phyloP scores from a whole-genome alignment of 35 echinoderm and acorn worm genomes.

The Heliocidaris tuberculata region DNA sequence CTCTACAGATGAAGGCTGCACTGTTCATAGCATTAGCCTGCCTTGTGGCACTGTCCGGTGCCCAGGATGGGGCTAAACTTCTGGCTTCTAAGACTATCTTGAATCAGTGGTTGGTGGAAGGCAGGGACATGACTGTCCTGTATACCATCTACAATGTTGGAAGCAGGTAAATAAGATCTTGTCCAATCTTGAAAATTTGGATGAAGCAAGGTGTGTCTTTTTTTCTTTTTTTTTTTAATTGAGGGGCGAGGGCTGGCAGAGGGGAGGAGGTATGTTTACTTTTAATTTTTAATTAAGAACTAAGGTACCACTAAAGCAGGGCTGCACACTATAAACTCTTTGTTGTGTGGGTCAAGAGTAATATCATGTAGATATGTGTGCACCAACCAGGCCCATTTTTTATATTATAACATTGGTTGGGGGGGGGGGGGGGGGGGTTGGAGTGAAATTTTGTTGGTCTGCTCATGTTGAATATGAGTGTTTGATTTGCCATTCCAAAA shows the following conservation, averaged over 20 bases:
- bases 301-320: not conserved
- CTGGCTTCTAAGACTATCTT: slow-evolving; percentile 92
- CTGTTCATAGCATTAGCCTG: slow-evolving; percentile 62
- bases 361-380: no score
- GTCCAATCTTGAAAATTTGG: no score
- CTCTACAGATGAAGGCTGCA: slow-evolving; percentile 78
- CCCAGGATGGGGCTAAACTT: slow-evolving; percentile 89
- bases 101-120: slow-evolving; percentile 94
- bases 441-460: no score
- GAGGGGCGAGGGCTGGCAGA: no score
- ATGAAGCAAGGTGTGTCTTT: not conserved
- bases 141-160: slow-evolving; percentile 99
- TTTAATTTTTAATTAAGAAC: not conserved
- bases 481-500: no score
- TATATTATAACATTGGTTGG: no score
- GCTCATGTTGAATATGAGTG: no score
- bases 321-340: no score
- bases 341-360: no score
- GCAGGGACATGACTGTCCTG: slow-evolving; percentile 88
- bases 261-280: not conserved
- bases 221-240: no score
- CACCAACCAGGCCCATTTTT: no score
- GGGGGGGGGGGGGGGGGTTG: no score
- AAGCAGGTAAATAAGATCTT: slow-evolving; percentile 67
- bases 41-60: slow-evolving; percentile 60